Percentiles rank a stretch among this genome's conserved stretches.
Evolutionary conservation across 2,113 vertebrate genomes (phyloP).

Genomic region (Ptilonorhynchus violaceus): DNA sequence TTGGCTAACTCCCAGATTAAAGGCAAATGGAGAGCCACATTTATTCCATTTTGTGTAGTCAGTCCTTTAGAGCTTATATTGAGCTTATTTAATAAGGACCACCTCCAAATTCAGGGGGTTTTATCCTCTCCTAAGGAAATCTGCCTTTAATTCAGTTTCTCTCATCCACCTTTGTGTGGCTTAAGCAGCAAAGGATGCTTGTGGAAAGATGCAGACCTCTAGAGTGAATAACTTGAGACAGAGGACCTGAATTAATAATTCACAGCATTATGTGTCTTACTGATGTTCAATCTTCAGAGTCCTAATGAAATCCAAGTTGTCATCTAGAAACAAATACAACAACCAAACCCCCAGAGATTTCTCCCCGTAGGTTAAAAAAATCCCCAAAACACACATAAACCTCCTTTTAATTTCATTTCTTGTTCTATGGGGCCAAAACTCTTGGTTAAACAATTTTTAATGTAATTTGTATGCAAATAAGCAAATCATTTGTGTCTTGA

Average conservation of each 20-base stretch:
- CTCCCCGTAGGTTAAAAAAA: background rate
- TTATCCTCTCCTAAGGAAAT: background rate
- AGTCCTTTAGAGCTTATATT: background rate
- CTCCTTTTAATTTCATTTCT: background rate
- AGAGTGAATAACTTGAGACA: background rate
- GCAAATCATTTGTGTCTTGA: background rate
- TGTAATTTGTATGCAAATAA: constrained; percentile 36
- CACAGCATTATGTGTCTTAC: background rate
- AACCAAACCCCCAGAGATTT: background rate
- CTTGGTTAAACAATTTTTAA: background rate
- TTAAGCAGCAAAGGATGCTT: background rate
- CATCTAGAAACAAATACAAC: background rate
- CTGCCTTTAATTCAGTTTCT: background rate
- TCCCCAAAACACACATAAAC: accelerated
- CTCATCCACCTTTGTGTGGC: background rate
- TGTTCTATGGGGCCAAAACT: background rate
- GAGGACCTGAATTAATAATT: background rate
- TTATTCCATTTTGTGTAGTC: background rate
- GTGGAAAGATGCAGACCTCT: background rate
- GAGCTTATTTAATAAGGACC: background rate
- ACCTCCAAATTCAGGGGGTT: background rate
- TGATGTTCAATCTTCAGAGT: background rate
- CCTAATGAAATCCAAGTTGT: background rate
- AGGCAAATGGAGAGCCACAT: background rate
- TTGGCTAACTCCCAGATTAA: background rate